Evolutionary conservation across 2,797 vertebrate genomes (phyloP), one percentile per base, ranked within the genome.

Genomic region (Clarias fuscus): DNA sequence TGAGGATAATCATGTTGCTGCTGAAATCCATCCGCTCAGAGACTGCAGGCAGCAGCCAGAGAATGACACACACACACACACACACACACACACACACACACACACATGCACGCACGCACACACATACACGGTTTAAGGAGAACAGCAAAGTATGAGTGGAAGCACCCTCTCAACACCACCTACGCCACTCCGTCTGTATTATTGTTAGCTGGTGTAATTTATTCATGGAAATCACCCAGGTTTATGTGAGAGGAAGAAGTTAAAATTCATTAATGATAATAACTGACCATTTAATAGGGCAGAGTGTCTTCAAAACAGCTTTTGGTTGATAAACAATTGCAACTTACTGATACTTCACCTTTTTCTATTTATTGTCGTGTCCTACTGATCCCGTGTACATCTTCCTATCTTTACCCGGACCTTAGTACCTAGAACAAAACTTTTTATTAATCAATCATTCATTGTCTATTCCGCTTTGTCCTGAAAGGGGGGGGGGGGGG

Each of bases 1-100:
- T 89, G 86, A 87, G 30, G 61, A 90, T 91, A 93, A 93, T 88
- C 89, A 85, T 61, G 88, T 90, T 79, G 87, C 84, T 62, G 65
- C 56, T 90, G 88, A 92, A 88, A 93, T 86, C 89, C 83, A 91
- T 89, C 90, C 84, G 80, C 70, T 85, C 73, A 27, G 86, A 87
- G 87, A 87, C 87, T 85, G 64, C 82, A 84, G 86, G 84, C 88
- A 86, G 84, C 87, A 89, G 86, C 83, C 84, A 88, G 88, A 86
- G 67, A 83, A 82, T 78, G 33, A 81, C 72, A 65, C 48, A 14
- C 48, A 67, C 43, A 43, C n/a, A 71, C 37, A 4, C 4, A 4
- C 37, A 37, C 37, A 4, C 37, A 37, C 37, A 4, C 37, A 37
- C 33, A 33, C 33, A 33, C 33, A 33, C 33, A 3, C 2, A 3